These are phyloP conservation scores for Luperina nickerlii DNA, from an alignment of 2,888 invertebrate genomes.

Conservation along the genomic window DNA sequence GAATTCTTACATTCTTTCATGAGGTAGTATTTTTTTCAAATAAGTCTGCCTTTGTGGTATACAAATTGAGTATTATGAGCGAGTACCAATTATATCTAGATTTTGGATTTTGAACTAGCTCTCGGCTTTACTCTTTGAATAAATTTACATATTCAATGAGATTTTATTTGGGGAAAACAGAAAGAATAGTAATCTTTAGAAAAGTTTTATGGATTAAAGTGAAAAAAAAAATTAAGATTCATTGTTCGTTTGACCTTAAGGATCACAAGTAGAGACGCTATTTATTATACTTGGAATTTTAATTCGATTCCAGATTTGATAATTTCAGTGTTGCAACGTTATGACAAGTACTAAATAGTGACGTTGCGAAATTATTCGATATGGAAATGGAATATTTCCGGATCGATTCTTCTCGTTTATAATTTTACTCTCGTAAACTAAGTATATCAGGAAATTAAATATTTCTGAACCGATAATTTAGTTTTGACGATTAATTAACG, in stretches of 20 bases:
- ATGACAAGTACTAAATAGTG: no score
- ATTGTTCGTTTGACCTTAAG: neutral
- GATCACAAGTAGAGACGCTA: neutral
- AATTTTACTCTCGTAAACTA: no score
- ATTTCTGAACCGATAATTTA: no score
- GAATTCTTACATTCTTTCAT: conserved; percentile 28
- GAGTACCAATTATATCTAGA: conserved; percentile 16
- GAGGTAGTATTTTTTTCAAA: conserved; percentile 20
- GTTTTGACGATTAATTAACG: no score
- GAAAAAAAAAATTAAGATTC: neutral
- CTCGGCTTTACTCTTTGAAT: conserved; percentile 11
- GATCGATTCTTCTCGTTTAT: no score
- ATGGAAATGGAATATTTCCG: no score
- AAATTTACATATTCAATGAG: conserved; percentile 25
- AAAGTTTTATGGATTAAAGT: neutral
- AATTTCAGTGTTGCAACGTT: no score
- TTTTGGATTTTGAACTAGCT: neutral
- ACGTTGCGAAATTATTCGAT: no score
- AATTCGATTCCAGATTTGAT: no score
- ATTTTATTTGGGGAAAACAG: neutral
- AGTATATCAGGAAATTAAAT: no score
- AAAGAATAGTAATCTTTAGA: neutral
- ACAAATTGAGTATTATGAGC: conserved; percentile 12
- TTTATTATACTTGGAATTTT: no score
- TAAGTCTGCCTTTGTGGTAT: conserved; percentile 10